A percentile compares a stretch with the other conserved stretches of the same genome.
phyloP scores from a whole-genome alignment of 92 coral and sea anemone species.

The Plumapathes pennacea region DNA sequence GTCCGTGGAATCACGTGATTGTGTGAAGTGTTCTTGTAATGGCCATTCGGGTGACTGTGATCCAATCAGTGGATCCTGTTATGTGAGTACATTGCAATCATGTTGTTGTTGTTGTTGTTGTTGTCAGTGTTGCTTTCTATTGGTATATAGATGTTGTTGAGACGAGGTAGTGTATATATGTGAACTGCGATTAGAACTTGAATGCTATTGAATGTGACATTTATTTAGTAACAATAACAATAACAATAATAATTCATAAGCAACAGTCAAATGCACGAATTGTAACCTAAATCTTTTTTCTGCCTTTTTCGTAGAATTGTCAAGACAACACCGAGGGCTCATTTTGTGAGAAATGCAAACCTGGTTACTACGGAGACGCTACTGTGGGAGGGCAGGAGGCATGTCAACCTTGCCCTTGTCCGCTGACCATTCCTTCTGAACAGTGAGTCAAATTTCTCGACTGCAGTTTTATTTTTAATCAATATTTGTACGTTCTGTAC shows the following conservation, averaged over 20 bases:
- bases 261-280: too few species aligned
- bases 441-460: slow-evolving; percentile 52
- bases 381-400: slow-evolving; percentile 60
- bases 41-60: slow-evolving; percentile 77
- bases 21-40: slow-evolving; percentile 73
- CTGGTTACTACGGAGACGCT: slow-evolving; percentile 92
- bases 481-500: too few species aligned
- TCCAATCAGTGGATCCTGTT: slow-evolving; percentile 67
- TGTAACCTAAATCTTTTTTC: too few species aligned
- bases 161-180: too few species aligned
- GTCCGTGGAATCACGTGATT: slow-evolving; percentile 32
- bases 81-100: slow-evolving; percentile 53
- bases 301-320: slow-evolving; percentile 67
- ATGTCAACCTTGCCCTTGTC: slow-evolving; percentile 81
- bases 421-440: slow-evolving; percentile 67
- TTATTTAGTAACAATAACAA: too few species aligned
- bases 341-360: slow-evolving; percentile 54
- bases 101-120: too few species aligned
- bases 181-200: too few species aligned
- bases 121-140: too few species aligned
- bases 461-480: neutral
- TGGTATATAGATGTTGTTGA: too few species aligned
- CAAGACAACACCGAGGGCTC: slow-evolving; percentile 77
- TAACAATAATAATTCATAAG: too few species aligned
- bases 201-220: too few species aligned